Percentiles rank a stretch among this genome's conserved stretches.
These are phyloP conservation scores for Eupristina koningsbergeri DNA, from an alignment of 1,140 invertebrate genomes.

Conservation along the genomic window DNA sequence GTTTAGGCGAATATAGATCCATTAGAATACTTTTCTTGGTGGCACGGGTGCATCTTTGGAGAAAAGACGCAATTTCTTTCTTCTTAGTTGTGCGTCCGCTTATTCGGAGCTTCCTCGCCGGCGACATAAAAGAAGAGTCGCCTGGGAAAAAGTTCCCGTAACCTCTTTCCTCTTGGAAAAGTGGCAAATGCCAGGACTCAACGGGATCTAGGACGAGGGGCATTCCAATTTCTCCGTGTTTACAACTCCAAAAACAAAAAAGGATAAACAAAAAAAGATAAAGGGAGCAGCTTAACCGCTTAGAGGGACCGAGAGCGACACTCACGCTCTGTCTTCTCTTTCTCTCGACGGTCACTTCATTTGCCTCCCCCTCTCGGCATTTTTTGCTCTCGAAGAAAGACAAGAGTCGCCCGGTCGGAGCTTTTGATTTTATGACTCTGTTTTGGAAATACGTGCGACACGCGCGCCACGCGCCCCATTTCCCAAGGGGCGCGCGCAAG, in stretches of 20 bases:
- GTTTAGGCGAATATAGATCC: background rate
- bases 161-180: background rate
- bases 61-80: background rate
- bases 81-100: background rate
- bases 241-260: background rate
- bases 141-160: background rate
- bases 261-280: no score
- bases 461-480: slow-evolving; percentile 50
- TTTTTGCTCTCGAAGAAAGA: background rate
- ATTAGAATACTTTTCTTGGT: background rate
- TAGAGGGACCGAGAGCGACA: background rate
- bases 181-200: background rate
- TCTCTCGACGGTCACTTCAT: background rate
- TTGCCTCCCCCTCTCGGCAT: background rate
- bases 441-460: slow-evolving; percentile 39
- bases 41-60: background rate
- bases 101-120: background rate
- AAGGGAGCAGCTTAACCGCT: background rate
- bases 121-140: no score
- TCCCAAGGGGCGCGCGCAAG: background rate
- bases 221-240: background rate
- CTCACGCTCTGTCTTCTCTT: no score
- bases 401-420: background rate
- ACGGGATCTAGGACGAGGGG: background rate
- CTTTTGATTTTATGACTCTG: slow-evolving; percentile 36